phyloP scores from a whole-genome alignment of 2,797 vertebrate genomes.

The Ctenopoma kingsleyae region DNA sequence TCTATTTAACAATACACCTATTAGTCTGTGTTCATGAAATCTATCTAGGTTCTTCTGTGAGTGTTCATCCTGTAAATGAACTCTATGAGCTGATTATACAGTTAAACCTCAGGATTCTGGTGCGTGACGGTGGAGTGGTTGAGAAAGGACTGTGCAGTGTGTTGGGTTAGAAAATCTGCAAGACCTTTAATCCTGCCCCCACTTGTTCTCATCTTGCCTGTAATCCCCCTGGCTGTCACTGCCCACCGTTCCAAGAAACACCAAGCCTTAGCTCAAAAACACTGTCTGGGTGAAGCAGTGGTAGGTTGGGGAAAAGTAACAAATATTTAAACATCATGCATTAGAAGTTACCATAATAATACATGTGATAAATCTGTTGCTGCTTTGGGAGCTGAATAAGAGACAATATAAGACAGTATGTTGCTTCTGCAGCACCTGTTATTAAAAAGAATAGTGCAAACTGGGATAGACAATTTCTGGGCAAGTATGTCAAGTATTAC shows the following conservation, averaged over 20 bases:
- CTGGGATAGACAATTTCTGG: background rate
- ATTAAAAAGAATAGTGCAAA: background rate
- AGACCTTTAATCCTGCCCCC: conserved; percentile 65
- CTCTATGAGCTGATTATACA: conserved; percentile 22
- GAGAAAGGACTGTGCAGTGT: conserved; percentile 31
- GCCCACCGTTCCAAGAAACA: conserved; percentile 46
- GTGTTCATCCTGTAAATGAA: conserved; percentile 7
- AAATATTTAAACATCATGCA: conserved; percentile 16
- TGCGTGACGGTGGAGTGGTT: conserved; percentile 39
- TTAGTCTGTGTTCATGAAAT: conserved; percentile 7
- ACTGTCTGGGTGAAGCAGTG: conserved; percentile 5
- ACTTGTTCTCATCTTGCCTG: conserved; percentile 57
- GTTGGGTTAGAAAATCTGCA: conserved; percentile 47
- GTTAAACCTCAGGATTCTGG: conserved; percentile 33
- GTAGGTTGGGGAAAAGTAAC: conserved; percentile 12
- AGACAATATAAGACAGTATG: background rate
- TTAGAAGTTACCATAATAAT: conserved; percentile 11
- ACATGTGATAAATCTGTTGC: conserved; percentile 21
- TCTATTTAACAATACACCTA: background rate
- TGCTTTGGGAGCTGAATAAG: conserved; percentile 12
- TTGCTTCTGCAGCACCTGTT: background rate
- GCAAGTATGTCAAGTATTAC: background rate
- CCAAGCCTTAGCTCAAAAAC: conserved; percentile 33
- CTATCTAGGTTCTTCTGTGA: background rate
- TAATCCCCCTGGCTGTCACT: conserved; percentile 65